A percentile compares a stretch with the other conserved stretches of the same genome.
Evolutionary conservation across 2,113 vertebrate genomes (phyloP).

Genomic region (Crotalus helleri): DNA sequence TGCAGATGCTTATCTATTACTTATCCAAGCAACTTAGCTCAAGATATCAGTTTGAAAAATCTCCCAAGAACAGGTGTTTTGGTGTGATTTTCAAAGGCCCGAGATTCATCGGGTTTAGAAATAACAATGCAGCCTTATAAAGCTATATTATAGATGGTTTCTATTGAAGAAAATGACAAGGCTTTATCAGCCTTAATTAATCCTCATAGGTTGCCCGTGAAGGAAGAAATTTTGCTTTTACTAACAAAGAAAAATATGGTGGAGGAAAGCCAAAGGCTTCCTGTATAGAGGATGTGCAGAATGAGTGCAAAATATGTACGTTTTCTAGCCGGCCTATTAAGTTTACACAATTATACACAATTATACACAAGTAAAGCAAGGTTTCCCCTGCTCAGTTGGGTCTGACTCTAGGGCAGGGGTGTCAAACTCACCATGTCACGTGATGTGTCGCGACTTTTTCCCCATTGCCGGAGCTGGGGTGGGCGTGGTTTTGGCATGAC

Average conservation of each 20-base stretch:
- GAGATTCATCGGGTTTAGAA: conserved; percentile 23
- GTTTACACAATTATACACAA: not conserved
- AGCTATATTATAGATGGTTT: not conserved
- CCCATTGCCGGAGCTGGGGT: too few species aligned
- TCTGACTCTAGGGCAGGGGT: not conserved
- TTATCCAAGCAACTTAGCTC: conserved; percentile 24
- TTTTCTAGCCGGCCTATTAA: not conserved
- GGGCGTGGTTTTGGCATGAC: too few species aligned
- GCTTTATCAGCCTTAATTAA: conserved; percentile 23
- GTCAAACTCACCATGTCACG: too few species aligned
- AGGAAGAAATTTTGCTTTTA: conserved; percentile 23
- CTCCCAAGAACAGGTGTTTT: conserved; percentile 14
- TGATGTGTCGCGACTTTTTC: too few species aligned
- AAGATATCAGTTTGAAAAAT: conserved; percentile 33
- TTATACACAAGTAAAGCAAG: not conserved
- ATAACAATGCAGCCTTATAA: not conserved
- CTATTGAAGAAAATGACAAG: conserved; percentile 14
- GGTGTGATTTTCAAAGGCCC: not conserved
- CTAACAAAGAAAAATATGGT: not conserved
- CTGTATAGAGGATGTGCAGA: not conserved
- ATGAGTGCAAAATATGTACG: not conserved
- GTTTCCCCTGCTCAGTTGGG: not conserved
- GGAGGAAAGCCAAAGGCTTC: not conserved
- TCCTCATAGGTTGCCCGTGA: not conserved
- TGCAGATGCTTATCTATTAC: conserved; percentile 23